phyloP scores from a whole-genome alignment of 2,113 vertebrate genomes.

The Ceyx melanurus region DNA sequence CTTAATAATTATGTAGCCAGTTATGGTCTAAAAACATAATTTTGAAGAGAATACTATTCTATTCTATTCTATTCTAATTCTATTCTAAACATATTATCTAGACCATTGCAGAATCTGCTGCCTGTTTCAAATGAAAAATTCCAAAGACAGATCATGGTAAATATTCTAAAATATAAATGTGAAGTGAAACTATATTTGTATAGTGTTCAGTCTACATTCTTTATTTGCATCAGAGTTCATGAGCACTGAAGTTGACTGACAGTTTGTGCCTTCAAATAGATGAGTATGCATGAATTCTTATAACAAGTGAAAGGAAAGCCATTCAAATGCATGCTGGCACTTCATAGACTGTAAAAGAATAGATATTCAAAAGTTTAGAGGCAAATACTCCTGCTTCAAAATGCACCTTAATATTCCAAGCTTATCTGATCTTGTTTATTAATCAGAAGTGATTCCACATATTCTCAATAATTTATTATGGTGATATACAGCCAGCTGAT shows the following conservation, averaged over 20 bases:
- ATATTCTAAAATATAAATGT: neutral
- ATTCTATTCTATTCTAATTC: too few relatives aligned
- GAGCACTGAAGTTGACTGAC: neutral
- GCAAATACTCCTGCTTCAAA: neutral
- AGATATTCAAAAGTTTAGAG: neutral
- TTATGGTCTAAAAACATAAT: neutral
- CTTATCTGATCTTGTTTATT: neutral
- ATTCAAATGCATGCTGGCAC: neutral
- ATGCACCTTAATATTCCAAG: neutral
- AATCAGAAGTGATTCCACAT: neutral
- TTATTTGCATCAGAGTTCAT: neutral
- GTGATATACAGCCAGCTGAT: neutral
- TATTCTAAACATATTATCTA: neutral
- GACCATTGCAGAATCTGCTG: neutral
- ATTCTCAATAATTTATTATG: neutral
- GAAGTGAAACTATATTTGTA: neutral
- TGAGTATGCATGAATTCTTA: neutral
- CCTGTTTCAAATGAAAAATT: neutral
- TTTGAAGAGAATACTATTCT: neutral
- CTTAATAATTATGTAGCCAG: neutral
- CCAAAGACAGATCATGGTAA: neutral
- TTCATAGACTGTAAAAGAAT: neutral
- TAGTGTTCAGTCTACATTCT: neutral
- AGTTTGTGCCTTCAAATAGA: neutral
- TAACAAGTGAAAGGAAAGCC: neutral